phyloP scores from a whole-genome alignment of 2,888 invertebrate genomes.

The Mayetiola destructor region DNA sequence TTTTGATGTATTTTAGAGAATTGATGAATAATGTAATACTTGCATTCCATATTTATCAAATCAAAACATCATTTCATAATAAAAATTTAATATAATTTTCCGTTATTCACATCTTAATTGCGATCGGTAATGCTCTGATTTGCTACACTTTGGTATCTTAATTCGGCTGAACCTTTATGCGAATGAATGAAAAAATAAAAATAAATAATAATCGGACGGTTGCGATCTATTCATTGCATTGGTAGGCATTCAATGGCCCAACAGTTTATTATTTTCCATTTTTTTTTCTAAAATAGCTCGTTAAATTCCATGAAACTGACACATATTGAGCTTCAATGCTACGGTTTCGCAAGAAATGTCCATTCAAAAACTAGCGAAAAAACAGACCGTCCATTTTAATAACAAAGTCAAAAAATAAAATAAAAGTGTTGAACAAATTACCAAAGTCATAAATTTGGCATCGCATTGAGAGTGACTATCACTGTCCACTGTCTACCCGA shows the following conservation, averaged over 20 bases:
- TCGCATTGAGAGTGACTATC: not conserved
- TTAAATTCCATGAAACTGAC: constrained; percentile 8
- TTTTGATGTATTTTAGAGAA: no score
- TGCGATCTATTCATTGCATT: not conserved
- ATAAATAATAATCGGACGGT: not conserved
- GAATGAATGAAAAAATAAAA: not conserved
- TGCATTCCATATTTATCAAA: no score
- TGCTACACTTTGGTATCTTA: no score
- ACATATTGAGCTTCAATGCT: not conserved
- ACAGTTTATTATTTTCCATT: no score
- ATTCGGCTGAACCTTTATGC: no score
- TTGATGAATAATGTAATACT: no score
- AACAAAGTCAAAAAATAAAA: constrained; percentile 2
- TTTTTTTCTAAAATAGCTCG: constrained; percentile 2
- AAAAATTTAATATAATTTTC: no score
- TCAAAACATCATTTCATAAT: no score
- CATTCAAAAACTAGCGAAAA: not conserved
- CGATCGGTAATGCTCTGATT: not conserved
- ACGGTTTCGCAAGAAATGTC: not conserved
- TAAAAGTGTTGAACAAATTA: constrained; percentile 10
- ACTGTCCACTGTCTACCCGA: not conserved
- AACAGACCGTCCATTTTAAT: not conserved
- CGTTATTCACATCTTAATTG: constrained; percentile 10
- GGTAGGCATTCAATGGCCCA: not conserved
- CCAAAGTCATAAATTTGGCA: constrained; percentile 1